Evolutionary conservation across 2,888 invertebrate genomes (phyloP), one percentile per base, ranked within the genome.

Genomic region (Campopleginae sp.): DNA sequence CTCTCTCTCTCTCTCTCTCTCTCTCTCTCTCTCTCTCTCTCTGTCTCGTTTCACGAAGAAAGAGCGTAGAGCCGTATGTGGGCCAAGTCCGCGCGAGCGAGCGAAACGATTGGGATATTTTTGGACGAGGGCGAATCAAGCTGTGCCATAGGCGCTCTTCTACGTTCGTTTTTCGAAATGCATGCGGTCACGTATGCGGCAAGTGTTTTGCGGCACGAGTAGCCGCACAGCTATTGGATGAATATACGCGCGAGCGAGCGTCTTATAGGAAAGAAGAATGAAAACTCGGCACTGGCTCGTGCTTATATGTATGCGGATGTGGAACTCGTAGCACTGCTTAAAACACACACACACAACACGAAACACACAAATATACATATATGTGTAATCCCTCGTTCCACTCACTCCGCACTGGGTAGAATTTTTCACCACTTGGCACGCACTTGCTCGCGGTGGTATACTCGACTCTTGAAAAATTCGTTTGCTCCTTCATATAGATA

Each of bases 41-140:
- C 51, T 31, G 46, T 72, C 14, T 68, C 46, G 46, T 27, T 54
- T 23, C 31, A 51, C 48, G 46, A 19, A 70, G 58, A 65, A 48
- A 75, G 76, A 65, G 48, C 80, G 75, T 46, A 54, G 46, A 80
- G 44, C 78, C 79, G 71, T 75, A 85, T 78, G 84, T 86, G 80
- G 82, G 82, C 84, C 80, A 80, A 86, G 78, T 82, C 76, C 82
- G 86, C 58, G 71, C 80, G 79, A 80, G 74, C 85, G 70, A 72
- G 76, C 80, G 72, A 80, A 72, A 77, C 71, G 85, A 79, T 77
- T 70, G 23, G 79, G 82, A 78, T 87, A 87, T 87, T 86, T 86
- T 83, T 86, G 83, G 87, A 70, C 82, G 66, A 85, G 86, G 76
- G 78, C 82, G 70, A 75, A 68, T 63, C 76, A 48, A 38, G 76